These are phyloP conservation scores for Syrphus vitripennis DNA, from an alignment of 2,888 invertebrate genomes.

Conservation along the genomic window DNA sequence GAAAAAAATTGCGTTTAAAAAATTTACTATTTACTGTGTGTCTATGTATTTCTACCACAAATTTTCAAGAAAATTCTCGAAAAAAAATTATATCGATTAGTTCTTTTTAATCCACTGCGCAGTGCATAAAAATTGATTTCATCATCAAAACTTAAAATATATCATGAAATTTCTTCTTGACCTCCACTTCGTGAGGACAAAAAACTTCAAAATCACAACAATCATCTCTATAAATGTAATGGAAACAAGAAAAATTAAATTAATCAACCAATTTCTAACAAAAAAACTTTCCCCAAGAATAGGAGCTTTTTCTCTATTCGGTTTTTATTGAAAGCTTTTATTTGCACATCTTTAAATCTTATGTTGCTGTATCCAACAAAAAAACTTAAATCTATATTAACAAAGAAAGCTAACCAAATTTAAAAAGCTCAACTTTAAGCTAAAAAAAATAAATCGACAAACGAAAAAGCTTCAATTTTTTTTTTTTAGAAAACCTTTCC, in stretches of 20 bases:
- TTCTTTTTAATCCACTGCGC: slow-evolving; percentile 42
- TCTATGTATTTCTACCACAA: too few species aligned
- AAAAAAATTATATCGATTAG: neutral
- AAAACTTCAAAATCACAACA: neutral
- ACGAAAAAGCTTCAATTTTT: slow-evolving; percentile 58
- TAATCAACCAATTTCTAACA: neutral
- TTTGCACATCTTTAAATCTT: neutral
- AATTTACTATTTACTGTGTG: neutral
- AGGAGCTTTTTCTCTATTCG: slow-evolving; percentile 62
- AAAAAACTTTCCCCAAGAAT: neutral
- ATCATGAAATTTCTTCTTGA: slow-evolving; percentile 11
- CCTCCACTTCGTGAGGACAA: neutral
- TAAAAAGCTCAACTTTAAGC: slow-evolving; percentile 5
- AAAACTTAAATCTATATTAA: neutral
- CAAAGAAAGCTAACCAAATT: neutral
- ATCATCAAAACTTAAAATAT: slow-evolving; percentile 12
- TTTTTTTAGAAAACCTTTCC: slow-evolving; percentile 5
- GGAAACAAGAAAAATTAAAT: neutral
- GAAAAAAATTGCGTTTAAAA: neutral
- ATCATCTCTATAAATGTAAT: neutral
- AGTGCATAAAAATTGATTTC: slow-evolving; percentile 37
- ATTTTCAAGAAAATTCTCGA: slow-evolving; percentile 30
- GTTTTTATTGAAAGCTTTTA: slow-evolving; percentile 55
- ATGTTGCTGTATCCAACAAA: slow-evolving; percentile 1
- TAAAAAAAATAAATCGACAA: slow-evolving; percentile 41